These are phyloP conservation scores for Diarsia brunnea DNA, from an alignment of 2,888 invertebrate species.

Conservation along the genomic window DNA sequence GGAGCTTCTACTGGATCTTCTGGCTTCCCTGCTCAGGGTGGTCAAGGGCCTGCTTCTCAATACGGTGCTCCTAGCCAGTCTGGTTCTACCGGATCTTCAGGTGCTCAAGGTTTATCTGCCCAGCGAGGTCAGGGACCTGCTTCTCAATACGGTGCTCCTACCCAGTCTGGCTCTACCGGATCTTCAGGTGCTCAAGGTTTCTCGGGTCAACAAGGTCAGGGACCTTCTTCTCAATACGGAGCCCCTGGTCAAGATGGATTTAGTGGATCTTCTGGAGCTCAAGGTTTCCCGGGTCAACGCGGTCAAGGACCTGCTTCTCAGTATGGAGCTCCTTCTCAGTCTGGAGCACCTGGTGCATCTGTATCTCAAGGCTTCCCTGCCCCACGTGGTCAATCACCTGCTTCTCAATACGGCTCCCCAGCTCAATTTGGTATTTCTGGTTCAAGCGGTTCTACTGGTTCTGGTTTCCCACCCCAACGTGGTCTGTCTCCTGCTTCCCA, in stretches of 20 bases:
- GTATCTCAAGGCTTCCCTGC: slow-evolving; percentile 29
- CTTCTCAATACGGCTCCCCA: slow-evolving; percentile 29
- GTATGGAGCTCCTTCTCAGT: slow-evolving; percentile 9
- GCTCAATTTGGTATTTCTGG: slow-evolving; percentile 55
- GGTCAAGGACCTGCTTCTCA: slow-evolving; percentile 25
- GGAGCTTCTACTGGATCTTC: slow-evolving; percentile 29
- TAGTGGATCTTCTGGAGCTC: background rate
- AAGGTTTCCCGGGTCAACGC: slow-evolving; percentile 14
- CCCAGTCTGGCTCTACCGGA: slow-evolving; percentile 29
- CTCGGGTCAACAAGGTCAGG: slow-evolving; percentile 27
- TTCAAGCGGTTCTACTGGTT: slow-evolving; percentile 26
- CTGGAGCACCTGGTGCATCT: slow-evolving; percentile 30
- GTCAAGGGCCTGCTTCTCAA: slow-evolving; percentile 34
- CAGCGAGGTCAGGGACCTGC: slow-evolving; percentile 25
- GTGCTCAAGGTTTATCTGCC: slow-evolving; percentile 13
- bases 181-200: slow-evolving; percentile 50
- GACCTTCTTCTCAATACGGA: slow-evolving; percentile 29
- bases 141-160: slow-evolving; percentile 24
- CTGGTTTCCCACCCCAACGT: slow-evolving; percentile 33
- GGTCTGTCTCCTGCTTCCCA: slow-evolving; percentile 40
- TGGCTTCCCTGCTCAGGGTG: slow-evolving; percentile 25
- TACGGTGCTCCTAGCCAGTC: slow-evolving; percentile 38
- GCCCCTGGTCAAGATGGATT: slow-evolving; percentile 42
- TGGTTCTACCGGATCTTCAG: background rate
- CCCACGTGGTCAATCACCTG: slow-evolving; percentile 23